Evolutionary conservation across 1,140 invertebrate genomes (phyloP), one percentile per base, ranked within the genome.

Genomic region (Cotesia vestalis): DNA sequence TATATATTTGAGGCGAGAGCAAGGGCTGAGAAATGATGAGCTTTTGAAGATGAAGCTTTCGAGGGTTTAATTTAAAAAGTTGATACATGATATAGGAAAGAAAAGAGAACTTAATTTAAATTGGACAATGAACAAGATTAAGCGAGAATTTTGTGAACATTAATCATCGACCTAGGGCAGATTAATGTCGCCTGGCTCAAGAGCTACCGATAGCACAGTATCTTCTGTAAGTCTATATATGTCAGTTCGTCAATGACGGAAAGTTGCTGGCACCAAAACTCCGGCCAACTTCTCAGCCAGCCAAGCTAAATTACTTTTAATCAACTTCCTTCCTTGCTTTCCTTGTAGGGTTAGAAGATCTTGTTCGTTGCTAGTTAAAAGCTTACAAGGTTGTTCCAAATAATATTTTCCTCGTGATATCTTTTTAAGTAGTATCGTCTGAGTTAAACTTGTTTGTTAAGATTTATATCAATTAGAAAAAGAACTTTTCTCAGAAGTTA

Each of bases 241-340:
- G 4, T 4, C 6, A 27, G 27, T 59, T 59, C 57, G 17, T 59
- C 57, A 59, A 59, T 59, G 57, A 17, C 57, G 57, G 57, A 59
- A 59, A 59, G 14, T 59, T 59, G 27, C 14, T 27, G 57, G 57
- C 57, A 34, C 57, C 17, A 17, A 59, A 17, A 59, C 40, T 59
- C 17, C 27, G 6, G 14, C 3, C 9, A 59, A 59, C 0, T 59
- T 59, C 5, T 2, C 14, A 59, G 27, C 14, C 57, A 59, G 20
- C 57, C 57, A 59, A 59, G 57, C 57, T 59, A 59, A 59, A 59
- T 59, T 59, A 59, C 57, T 59, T 59, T 59, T 17, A 59, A 59
- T 59, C 57, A 27, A 59, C 14, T 59, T 59, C 27, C 27, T 27
- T 27, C 27, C 27, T 27, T 27, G 27, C 27, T 27, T 27, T 27